phyloP scores from a whole-genome alignment of 2,888 invertebrate genomes.

The Hirtodrosophila histrioides region DNA sequence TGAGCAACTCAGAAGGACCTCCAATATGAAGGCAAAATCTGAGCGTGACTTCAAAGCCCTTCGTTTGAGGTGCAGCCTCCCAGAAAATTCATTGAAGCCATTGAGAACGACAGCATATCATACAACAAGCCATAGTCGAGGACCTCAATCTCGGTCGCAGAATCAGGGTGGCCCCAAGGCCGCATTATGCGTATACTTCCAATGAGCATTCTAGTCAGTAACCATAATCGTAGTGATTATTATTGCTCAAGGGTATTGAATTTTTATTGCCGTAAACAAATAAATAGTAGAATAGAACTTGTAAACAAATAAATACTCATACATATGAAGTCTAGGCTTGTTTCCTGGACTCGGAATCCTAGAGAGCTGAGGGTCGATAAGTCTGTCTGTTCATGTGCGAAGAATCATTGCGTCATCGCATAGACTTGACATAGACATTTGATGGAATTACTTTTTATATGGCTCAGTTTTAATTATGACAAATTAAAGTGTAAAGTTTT shows the following conservation, averaged over 20 bases:
- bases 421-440: background rate
- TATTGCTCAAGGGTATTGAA: constrained; percentile 42
- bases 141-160: constrained; percentile 18
- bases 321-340: background rate
- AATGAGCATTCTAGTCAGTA: constrained; percentile 4
- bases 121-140: constrained; percentile 9
- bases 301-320: constrained; percentile 46
- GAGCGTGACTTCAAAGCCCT: constrained; percentile 71
- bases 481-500: too few relatives aligned
- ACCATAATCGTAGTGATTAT: constrained; percentile 40
- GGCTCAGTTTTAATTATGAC: too few relatives aligned
- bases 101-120: constrained; percentile 31
- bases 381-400: too few relatives aligned
- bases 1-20: constrained; percentile 59
- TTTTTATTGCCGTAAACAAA: constrained; percentile 65
- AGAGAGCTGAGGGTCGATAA: too few relatives aligned
- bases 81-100: constrained; percentile 71
- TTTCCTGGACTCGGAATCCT: background rate
- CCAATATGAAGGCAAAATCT: constrained; percentile 35
- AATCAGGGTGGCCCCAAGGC: constrained; percentile 15
- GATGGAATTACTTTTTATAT: background rate
- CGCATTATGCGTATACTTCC: constrained; percentile 30
- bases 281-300: constrained; percentile 21
- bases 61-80: constrained; percentile 76
- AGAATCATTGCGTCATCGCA: constrained; percentile 22